Evolutionary conservation across 2,797 vertebrate species (phyloP).

Genomic region (Malurus leucopterus): DNA sequence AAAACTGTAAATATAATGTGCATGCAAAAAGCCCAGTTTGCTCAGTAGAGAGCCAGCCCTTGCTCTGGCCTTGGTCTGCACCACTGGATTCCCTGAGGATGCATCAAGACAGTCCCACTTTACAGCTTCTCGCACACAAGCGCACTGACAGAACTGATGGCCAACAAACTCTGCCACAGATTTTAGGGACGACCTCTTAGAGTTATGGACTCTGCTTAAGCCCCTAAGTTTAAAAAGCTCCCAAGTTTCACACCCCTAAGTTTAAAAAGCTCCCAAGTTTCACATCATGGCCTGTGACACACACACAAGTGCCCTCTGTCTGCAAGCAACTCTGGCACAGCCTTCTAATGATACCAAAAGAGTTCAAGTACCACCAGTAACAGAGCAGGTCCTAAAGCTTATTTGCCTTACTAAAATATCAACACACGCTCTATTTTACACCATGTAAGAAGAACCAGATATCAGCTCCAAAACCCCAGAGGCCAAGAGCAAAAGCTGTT

Average conservation of each 20-base stretch:
- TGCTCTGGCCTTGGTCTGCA: neutral
- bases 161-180: neutral
- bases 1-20: neutral
- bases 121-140: neutral
- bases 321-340: slow-evolving; percentile 11
- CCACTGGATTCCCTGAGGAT: neutral
- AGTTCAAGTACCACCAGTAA: neutral
- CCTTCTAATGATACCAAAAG: neutral
- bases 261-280: neutral
- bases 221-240: neutral
- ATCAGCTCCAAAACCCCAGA: neutral
- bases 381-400: slow-evolving; percentile 4
- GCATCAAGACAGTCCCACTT: neutral
- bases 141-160: fast-evolving
- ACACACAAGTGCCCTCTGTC: slow-evolving; percentile 28
- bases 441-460: neutral
- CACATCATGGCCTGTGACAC: neutral
- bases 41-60: neutral
- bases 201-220: neutral
- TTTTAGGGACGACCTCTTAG: neutral
- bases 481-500: neutral
- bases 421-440: neutral
- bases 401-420: neutral
- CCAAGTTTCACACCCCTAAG: neutral
- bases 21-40: neutral